Base-by-base conservation (phyloP, 2,113 vertebrate species). In the Bubo scandiacus region DNA sequence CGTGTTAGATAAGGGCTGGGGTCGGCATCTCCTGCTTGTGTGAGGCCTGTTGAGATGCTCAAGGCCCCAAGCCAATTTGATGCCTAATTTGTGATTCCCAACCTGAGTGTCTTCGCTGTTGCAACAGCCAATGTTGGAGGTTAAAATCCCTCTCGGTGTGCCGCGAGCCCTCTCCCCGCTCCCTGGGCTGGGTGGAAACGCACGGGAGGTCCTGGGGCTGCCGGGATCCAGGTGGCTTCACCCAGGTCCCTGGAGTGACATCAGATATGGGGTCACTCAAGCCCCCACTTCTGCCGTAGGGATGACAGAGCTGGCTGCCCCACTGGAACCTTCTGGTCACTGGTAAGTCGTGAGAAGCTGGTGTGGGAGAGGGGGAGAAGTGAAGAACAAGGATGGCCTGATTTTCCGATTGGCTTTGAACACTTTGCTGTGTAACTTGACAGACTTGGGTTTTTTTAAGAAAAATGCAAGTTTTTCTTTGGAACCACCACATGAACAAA, bases 401-500 rank as follows among this genome's bases (percentile, higher is more conserved):
- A 10, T 47, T 32, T 52, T 23, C 25, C 6, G 3, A 1, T 5
- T 23, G 29, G 10, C 21, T 6, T 21, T 0, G 5, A 45, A 22
- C 25, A 1, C 17, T 43, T 42, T 5, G 27, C 45, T 71, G 1
- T 40, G 61, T 12, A 52, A 5, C 23, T 7, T 2, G 5, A 16
- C 17, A 42, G 27, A 4, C 57, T 30, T 81, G 36, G 6, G 17
- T 18, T 11, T 51, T 17, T 16, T 20, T 6, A 15, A 45, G 6
- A 17, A 54, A 29, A 19, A 3, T 10, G 11, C 38, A 12, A 15
- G 20, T 8, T 40, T 55, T 71, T 49, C 30, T 29, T 29, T 52
- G 73, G 73, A 68, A 57, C 34, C 0, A 0, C 51, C 38, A 36
- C 5, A 3, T 0, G 5, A 86, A 18, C 42, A 18, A 40, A 27